phyloP scores from a whole-genome alignment of 2,888 invertebrate genomes.

The Cheilosia scutellata region DNA sequence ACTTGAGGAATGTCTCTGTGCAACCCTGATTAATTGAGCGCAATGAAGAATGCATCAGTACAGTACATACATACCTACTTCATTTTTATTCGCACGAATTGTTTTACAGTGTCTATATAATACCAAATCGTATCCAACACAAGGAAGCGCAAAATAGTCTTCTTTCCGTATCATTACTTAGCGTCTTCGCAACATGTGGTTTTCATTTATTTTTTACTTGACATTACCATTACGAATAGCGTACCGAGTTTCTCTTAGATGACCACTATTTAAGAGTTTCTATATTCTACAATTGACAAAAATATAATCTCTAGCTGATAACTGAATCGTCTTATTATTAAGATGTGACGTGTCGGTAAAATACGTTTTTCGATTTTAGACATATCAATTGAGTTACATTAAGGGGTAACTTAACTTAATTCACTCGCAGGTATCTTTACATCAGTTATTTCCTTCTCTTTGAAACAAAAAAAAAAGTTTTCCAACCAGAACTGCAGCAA shows the following conservation, averaged over 20 bases:
- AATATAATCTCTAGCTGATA: neutral
- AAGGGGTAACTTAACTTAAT: no score
- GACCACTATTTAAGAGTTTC: neutral
- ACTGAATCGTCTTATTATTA: neutral
- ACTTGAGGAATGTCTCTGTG: slow-evolving; percentile 42
- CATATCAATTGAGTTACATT: no score
- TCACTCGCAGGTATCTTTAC: no score
- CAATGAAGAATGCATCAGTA: slow-evolving; percentile 52
- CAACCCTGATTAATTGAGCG: slow-evolving; percentile 62
- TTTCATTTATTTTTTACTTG: slow-evolving; percentile 30
- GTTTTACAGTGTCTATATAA: slow-evolving; percentile 13
- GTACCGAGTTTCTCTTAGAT: slow-evolving; percentile 2
- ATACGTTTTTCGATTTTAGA: neutral
- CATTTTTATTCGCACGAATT: slow-evolving; percentile 59
- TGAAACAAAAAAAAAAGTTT: no score
- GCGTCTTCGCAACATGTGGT: slow-evolving; percentile 45
- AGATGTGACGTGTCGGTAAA: neutral
- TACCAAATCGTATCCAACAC: neutral
- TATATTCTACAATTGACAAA: neutral
- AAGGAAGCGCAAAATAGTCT: neutral
- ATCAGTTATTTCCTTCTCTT: no score
- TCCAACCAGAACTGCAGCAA: no score
- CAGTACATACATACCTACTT: slow-evolving; percentile 18
- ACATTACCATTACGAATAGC: neutral
- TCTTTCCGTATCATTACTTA: neutral